Evolutionary conservation across 2,888 invertebrate species (phyloP).

Genomic region (Oscheius sp.): DNA sequence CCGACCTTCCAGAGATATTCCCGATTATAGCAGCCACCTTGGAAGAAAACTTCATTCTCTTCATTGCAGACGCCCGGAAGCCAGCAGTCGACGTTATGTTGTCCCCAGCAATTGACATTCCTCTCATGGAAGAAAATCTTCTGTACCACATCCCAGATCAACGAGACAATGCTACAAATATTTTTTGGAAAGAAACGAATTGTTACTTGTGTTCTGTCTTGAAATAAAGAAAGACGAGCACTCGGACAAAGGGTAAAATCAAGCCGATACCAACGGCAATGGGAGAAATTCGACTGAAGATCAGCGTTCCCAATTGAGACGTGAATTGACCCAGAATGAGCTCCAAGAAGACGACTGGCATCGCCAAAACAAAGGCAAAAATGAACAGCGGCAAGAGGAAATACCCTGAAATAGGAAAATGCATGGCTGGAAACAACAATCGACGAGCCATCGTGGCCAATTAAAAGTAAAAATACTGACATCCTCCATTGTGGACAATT

Average conservation of each 20-base stretch:
- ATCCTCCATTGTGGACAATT: conserved; percentile 23
- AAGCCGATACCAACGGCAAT: conserved; percentile 8
- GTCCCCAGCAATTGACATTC: conserved; percentile 7
- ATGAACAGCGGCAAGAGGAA: conserved; percentile 14
- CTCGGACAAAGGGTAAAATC: not conserved
- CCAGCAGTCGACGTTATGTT: conserved; percentile 18
- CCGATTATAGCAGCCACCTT: conserved; percentile 24
- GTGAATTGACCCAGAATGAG: conserved; percentile 30
- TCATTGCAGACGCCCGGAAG: not conserved
- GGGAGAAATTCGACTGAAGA: conserved; percentile 16
- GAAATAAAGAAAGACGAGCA: conserved; percentile 1
- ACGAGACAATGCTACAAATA: conserved; percentile 1
- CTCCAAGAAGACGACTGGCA: conserved; percentile 29
- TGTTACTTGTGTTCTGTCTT: conserved; percentile 20
- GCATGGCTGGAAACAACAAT: too few species aligned
- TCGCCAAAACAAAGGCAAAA: conserved; percentile 2
- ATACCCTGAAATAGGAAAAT: conserved; percentile 6
- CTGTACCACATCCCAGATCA: conserved; percentile 7
- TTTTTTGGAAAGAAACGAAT: not conserved
- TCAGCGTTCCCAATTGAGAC: not conserved
- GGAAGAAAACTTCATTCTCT: conserved; percentile 12
- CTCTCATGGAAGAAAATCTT: conserved; percentile 10
- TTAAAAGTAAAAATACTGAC: not conserved
- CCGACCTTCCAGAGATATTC: not conserved
- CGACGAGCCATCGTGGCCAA: not conserved